Base-by-base conservation (phyloP, 1,140 invertebrate genomes). In the Akabosia matsudoensis region DNA sequence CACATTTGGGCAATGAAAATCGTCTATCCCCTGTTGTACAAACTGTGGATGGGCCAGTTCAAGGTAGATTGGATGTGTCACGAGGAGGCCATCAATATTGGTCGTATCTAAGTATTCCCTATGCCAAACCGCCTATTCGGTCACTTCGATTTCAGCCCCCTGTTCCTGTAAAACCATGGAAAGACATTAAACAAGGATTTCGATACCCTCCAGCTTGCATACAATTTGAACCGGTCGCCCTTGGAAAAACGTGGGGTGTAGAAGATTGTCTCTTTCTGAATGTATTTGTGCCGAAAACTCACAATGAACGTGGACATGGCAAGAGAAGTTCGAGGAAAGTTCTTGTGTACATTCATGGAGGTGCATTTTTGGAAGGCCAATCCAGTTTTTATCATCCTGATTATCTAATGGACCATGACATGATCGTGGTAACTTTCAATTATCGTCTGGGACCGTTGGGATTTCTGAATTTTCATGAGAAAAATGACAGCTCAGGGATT, bases 401-500 rank as follows among this genome's bases (percentile, higher is more conserved):
- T n/a, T 72, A 34, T 28, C 18, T 72, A 13, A 72, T 72, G 70
- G 54, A 61, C 14, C 14, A 61, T 10, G n/a, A 61, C 3, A 22
- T 61, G 4, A 22, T 61, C 13, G 54, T 72, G 22, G 70, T 72
- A 2, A 72, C 70, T 37, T 1, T 72, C 1, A 72, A 72, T 28
- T 72, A 72, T 28, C 16, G 70, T 3, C 7, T 72, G 22, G 31
- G 31, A 10, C 16, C 22, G 3, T 72, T 72, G 31, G 70, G 70
- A 34, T 72, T 72, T 26, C 4, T 72, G 24, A 72, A 45, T 34
- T 22, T 28, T 13, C 34, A 70, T 4, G 67, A 16, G 28, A 31
- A 76, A 79, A 79, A 70, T 74, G 74, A 45, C 33, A 30, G 0
- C 67, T 76, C 61, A 74, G 75, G 34, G 33, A 22, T 16, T 1